Evolutionary conservation across 2,888 invertebrate genomes (phyloP).

Genomic region (Zhuqinia jingwanae): DNA sequence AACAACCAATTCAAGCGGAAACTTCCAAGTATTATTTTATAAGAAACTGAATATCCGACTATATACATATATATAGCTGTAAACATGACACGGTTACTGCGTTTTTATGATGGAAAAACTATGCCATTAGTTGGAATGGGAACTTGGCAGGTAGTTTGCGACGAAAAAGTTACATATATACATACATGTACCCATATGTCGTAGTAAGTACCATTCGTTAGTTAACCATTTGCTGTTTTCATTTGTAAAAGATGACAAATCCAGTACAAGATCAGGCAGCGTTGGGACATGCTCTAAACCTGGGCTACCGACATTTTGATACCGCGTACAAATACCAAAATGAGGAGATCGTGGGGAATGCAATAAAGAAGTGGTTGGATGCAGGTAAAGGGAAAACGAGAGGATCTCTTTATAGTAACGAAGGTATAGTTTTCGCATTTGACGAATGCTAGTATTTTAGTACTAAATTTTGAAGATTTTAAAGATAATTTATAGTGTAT

Average conservation of each 20-base stretch:
- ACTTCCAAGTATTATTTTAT: no score
- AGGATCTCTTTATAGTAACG: conserved; percentile 92
- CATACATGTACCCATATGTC: not conserved
- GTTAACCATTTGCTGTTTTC: no score
- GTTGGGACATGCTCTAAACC: conserved; percentile 86
- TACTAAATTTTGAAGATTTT: no score
- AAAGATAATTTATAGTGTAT: no score
- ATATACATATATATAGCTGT: no score
- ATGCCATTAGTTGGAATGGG: conserved; percentile 61
- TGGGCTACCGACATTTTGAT: conserved; percentile 92
- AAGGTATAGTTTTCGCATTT: conserved; percentile 83
- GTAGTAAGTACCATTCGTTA: no score
- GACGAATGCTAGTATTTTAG: no score
- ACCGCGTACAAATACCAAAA: conserved; percentile 90
- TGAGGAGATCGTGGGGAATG: conserved; percentile 88
- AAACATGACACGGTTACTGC: conserved; percentile 41
- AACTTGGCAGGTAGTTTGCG: conserved; percentile 59
- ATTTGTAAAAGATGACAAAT: conserved; percentile 66
- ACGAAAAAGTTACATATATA: not conserved
- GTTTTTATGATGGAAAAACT: conserved; percentile 38
- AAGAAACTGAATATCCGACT: no score
- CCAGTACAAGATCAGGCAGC: conserved; percentile 85
- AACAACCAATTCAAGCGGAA: no score
- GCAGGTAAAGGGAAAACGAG: conserved; percentile 86
- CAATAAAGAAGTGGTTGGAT: conserved; percentile 87